Evolutionary conservation across 2,888 invertebrate genomes (phyloP), one percentile per base, ranked within the genome.

Genomic region (Artemia sp.): DNA sequence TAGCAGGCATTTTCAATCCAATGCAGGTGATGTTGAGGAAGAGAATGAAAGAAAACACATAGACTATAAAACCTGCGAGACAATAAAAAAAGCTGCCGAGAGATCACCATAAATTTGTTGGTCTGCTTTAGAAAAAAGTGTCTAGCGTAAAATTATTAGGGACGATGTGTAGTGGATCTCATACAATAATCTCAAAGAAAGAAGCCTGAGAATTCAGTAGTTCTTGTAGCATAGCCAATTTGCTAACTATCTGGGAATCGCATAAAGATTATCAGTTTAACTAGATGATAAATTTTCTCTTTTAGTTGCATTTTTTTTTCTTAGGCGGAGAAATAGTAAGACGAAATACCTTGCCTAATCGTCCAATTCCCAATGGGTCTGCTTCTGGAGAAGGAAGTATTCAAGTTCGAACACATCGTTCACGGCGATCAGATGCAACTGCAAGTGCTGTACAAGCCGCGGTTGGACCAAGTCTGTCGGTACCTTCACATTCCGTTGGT

Each of bases 401-500:
- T 24, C 64, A 58, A 9, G n/a, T 24, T 8, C n/a, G 64, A 58
- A 58, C 64, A 19, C 64, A 58, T 58, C 64, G 64, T 8, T 67
- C 67, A 9, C 51, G 64, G 66, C 38, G 53, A 6, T 70, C 70
- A 8, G 52, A 66, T 51, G 67, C 52, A 10, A 66, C 72, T 14
- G 70, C 70, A 66, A 67, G 69, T 50, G 67, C 68, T 51, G 67
- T 67, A 11, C 38, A 66, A 11, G 51, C 69, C 8, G 69, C 69
- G 8, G 19, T 58, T 67, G 66, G 53, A 8, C 51, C 51, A 51
- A 69, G 38, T 38, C 38, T 38, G 6, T 38, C 38, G 6, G 6
- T 4, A 6, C 38, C 38, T 38, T 38, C 38, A 38, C 38, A 38
- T 38, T 38, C 38, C 38, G 38, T 38, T 38, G 38, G 38, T 38